Evolutionary conservation across 2,888 invertebrate species (phyloP).

Genomic region (Tuberolachnus salignus): DNA sequence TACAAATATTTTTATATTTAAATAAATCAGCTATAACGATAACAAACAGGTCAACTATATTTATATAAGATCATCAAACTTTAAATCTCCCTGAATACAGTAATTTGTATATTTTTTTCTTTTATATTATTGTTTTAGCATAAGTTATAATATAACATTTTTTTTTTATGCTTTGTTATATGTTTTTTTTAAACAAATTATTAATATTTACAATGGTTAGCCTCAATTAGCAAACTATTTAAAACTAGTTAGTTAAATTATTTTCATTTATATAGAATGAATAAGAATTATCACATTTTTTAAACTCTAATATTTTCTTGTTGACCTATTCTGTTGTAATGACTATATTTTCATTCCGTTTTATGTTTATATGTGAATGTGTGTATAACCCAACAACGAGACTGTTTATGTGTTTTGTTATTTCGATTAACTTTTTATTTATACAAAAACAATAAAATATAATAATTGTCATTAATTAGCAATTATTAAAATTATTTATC

Average conservation of each 20-base stretch:
- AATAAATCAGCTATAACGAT: background rate
- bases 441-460: conserved; percentile 15
- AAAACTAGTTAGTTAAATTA: conserved; percentile 28
- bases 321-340: conserved; percentile 47
- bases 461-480: conserved; percentile 37
- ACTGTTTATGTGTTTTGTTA: conserved; percentile 49
- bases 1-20: background rate
- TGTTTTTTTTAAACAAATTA: conserved; percentile 31
- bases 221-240: conserved; percentile 25
- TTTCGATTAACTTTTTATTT: conserved; percentile 20
- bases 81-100: conserved; percentile 30
- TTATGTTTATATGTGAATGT: conserved; percentile 28
- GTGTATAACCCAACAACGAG: conserved; percentile 40
- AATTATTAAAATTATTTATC: conserved; percentile 41
- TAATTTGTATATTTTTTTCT: conserved; percentile 21
- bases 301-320: conserved; percentile 28
- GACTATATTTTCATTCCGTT: conserved; percentile 26
- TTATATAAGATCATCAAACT: background rate
- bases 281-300: conserved; percentile 39
- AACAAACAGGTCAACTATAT: background rate
- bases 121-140: conserved; percentile 26
- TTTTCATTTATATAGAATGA: conserved; percentile 19
- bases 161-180: conserved; percentile 45
- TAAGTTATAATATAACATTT: conserved; percentile 14
- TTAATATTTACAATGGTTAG: conserved; percentile 14